These are phyloP conservation scores for Gallinago undulata DNA, from an alignment of 2,113 vertebrate genomes.

Conservation along the genomic window DNA sequence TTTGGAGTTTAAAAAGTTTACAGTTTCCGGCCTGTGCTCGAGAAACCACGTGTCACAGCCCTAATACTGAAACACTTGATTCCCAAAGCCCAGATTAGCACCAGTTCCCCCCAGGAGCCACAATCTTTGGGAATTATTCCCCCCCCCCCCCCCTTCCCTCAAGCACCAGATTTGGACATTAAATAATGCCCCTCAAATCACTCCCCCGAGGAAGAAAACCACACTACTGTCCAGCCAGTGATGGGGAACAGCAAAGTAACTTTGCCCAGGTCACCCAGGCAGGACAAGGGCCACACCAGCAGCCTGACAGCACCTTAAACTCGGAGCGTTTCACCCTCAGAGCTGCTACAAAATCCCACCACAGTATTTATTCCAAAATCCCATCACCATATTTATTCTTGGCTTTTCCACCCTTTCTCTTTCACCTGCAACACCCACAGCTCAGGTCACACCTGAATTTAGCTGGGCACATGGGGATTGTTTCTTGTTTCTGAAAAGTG, in stretches of 20 bases:
- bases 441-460: not conserved
- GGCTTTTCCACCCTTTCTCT: not conserved
- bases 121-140: not conserved
- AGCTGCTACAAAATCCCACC: not conserved
- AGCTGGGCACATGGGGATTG: fast-evolving
- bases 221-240: fast-evolving
- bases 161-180: not conserved
- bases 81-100: not conserved
- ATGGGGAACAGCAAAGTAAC: not conserved
- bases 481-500: not conserved
- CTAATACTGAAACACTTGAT: not conserved
- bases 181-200: not conserved
- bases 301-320: not conserved
- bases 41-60: not conserved
- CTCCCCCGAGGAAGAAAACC: not conserved
- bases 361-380: not conserved
- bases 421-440: not conserved
- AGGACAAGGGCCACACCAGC: not conserved
- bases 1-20: not conserved
- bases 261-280: not conserved
- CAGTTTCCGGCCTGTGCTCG: not conserved
- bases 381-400: not conserved
- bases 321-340: not conserved
- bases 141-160: not conserved
- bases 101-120: not conserved